Base-by-base conservation (phyloP, 2,888 invertebrate genomes). In the Osmoderma eremita region DNA sequence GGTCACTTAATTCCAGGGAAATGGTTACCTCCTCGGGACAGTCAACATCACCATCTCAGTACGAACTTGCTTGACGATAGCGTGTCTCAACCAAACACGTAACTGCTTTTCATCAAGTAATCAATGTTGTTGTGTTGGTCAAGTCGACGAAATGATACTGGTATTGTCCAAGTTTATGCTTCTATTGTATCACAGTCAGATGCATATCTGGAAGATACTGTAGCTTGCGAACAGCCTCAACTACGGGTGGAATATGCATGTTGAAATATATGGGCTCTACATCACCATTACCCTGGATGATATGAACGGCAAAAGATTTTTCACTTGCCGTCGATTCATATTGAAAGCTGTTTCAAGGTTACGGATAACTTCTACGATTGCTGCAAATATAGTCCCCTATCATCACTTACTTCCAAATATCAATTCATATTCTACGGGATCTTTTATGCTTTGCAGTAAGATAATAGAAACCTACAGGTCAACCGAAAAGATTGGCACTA, bases 381-480 rank as follows among this genome's bases (percentile, higher is more conserved):
- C n/a, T 8, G 58, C 10, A 63, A 13, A n/a, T 51, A 62, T 48
- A 63, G 67, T 8, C 67, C 62, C 6, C 42, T 53, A 13, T 67
- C 67, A 24, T 67, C 67, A 13, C 67, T 15, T 3, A 56, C 39
- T 22, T 45, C 54, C 15, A 67, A 10, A 3, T 30, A 48, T 3
- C n/a, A n/a, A n/a, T n/a, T n/a, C n/a, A n/a, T n/a, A n/a, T n/a
- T n/a, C n/a, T n/a, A n/a, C n/a, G n/a, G n/a, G n/a, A n/a, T n/a
- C n/a, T n/a, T n/a, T n/a, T n/a, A n/a, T n/a, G n/a, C n/a, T n/a
- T n/a, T n/a, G n/a, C n/a, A n/a, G n/a, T n/a, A n/a, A n/a, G n/a
- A n/a, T n/a, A n/a, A n/a, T n/a, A n/a, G n/a, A n/a, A n/a, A n/a
- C n/a, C n/a, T n/a, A n/a, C n/a, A n/a, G n/a, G n/a, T n/a, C n/a